Conservation (phyloP, 2,797 vertebrate species). For the Sphenodon punctatus region DNA sequence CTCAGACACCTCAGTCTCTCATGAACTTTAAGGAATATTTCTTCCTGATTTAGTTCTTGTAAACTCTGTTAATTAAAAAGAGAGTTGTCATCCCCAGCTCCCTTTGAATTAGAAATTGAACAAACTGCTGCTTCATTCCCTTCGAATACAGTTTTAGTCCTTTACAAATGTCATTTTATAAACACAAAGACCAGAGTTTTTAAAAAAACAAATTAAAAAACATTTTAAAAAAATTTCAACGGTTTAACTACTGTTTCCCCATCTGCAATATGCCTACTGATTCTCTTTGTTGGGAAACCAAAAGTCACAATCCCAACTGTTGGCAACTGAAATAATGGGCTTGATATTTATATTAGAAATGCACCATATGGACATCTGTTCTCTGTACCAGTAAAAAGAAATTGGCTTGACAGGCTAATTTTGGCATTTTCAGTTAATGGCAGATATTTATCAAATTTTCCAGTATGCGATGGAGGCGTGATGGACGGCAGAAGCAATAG, state of each 20-base stretch:
- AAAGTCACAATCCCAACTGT: slow-evolving; percentile 11
- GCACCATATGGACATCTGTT: slow-evolving; percentile 47
- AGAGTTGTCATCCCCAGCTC: neutral
- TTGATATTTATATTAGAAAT: slow-evolving; percentile 52
- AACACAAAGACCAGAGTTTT: neutral
- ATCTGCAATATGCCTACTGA: slow-evolving; percentile 14
- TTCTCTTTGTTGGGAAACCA: slow-evolving; percentile 40
- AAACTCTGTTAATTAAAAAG: slow-evolving; percentile 7
- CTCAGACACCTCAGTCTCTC: neutral
- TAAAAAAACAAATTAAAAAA: too few relatives aligned
- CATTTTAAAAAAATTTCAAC: neutral
- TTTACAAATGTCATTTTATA: neutral
- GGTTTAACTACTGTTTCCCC: slow-evolving; percentile 26
- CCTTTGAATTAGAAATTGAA: neutral
- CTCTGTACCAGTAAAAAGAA: slow-evolving; percentile 13
- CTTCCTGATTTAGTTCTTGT: neutral
- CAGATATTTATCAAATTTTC: neutral
- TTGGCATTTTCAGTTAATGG: neutral
- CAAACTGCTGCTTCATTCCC: neutral
- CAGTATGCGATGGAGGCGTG: neutral
- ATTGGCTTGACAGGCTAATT: slow-evolving; percentile 9
- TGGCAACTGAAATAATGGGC: slow-evolving; percentile 34
- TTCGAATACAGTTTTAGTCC: neutral
- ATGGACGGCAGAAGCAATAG: neutral
- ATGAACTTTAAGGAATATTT: neutral